Base-by-base conservation (phyloP, 1,140 invertebrate species). In the Leucophenga varia region DNA sequence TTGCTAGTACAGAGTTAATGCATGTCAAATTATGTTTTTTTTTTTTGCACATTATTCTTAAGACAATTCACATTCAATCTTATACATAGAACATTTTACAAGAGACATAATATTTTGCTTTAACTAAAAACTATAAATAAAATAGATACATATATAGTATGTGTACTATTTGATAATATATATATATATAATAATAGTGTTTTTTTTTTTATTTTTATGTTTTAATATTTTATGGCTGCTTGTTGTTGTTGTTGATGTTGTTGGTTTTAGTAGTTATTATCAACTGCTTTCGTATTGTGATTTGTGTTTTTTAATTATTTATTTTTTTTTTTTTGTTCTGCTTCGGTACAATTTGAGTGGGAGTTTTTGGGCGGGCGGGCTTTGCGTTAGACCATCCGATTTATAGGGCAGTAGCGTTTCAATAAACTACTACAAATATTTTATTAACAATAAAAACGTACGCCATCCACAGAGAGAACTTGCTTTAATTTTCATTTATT, bases 401-500 rank as follows among this genome's bases (percentile, higher is more conserved):
- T n/a, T n/a, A n/a, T n/a, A n/a, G n/a, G n/a, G n/a, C n/a, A n/a
- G n/a, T n/a, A n/a, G n/a, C n/a, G n/a, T n/a, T n/a, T n/a, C n/a
- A n/a, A n/a, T n/a, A n/a, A 34, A 6, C 31, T 8, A 4, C 31
- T 8, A 8, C n/a, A 39, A 17, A 19, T 30, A 49, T 49, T 40
- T 49, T 53, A 59, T 59, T 75, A 75, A 72, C 73, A 76, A 60
- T 74, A 75, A 61, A 74, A 67, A 67, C 73, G 73, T 59, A 76
- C 71, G 59, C 69, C 71, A 64, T 75, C 73, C 67, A 75, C 61
- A 45, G 71, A 74, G 54, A 75, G 63, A 55, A 69, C 67, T 58
- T 75, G 71, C 72, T 78, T 78, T 78, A 74, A 78, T 76, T 71
- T 78, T 79, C 64, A 77, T 65, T 67, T 75, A 61, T 63, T 71